Evolutionary conservation across 2,888 invertebrate species (phyloP), one percentile per base, ranked within the genome.

Genomic region (Anaspis maculata): DNA sequence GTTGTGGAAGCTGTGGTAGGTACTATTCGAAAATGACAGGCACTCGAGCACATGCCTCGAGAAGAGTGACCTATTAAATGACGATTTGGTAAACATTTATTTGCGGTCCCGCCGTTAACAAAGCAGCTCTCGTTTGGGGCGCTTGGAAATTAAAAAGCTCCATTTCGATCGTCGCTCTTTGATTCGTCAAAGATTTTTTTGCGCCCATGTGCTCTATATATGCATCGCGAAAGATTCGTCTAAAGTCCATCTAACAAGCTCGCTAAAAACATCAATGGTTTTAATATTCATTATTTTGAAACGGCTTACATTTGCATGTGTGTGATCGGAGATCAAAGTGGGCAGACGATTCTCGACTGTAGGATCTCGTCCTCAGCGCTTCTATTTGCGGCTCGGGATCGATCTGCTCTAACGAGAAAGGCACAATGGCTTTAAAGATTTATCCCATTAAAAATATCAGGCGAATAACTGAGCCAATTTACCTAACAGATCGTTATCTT

Each of bases 391-490:
- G 16, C 30, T 21, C 19, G 31, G 12, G 19, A 31, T 33, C 41
- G 48, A 52, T 53, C 52, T 44, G 44, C 47, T 48, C 51, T 58
- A 59, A 59, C 57, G 54, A 59, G 57, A 56, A 42, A 46, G 52
- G 52, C 54, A 60, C 59, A 61, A 60, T 59, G 57, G 54, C 49
- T 55, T 54, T 48, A 49, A 60, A 50, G 59, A 61, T 61, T 59
- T 59, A 62, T 58, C 59, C 57, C 51, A 60, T 62, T 61, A 61
- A 60, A 61, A 62, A 62, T 57, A 54, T 59, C n/a, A 49, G 47
- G 56, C 58, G 54, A 61, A 57, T 60, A 58, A 56, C 61, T 54
- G 56, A 57, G 59, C 60, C 59, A 61, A 62, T 61, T 62, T 61
- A 61, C 57, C 58, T 57, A 58, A 56, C 57, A 48, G 61, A 61